Conservation (phyloP, 2,797 vertebrate species). For the Sebastes reedi region DNA sequence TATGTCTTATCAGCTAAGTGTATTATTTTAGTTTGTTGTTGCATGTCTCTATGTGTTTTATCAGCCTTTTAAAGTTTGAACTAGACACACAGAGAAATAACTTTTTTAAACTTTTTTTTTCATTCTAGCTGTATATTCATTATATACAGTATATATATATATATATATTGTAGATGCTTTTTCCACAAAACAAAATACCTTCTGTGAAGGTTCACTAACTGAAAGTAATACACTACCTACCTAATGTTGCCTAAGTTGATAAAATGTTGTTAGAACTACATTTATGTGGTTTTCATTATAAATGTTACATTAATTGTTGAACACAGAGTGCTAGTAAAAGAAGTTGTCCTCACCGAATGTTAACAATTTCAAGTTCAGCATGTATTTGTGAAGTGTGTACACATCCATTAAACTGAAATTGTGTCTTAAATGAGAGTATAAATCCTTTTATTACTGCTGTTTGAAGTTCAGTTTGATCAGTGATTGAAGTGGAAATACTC, state of each 20-base stretch:
- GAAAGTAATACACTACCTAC: constrained; percentile 63
- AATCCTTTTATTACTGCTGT: background rate
- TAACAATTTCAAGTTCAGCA: constrained; percentile 57
- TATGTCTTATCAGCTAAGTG: constrained; percentile 73
- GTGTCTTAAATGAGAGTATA: constrained; percentile 26
- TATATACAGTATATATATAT: no score
- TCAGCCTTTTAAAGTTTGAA: constrained; percentile 29
- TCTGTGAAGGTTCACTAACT: constrained; percentile 84
- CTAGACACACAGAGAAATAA: constrained; percentile 11
- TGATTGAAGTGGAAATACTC: no score
- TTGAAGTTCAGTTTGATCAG: background rate
- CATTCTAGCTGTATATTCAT: constrained; percentile 23
- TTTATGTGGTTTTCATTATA: constrained; percentile 29
- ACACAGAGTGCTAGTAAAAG: constrained; percentile 36
- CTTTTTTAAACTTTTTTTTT: constrained; percentile 26
- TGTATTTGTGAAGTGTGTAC: constrained; percentile 68
- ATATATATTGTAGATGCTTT: constrained; percentile 37
- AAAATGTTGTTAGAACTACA: constrained; percentile 10
- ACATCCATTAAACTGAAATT: constrained; percentile 66
- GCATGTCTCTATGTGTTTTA: constrained; percentile 51
- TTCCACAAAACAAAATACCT: constrained; percentile 70
- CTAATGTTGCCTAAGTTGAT: constrained; percentile 34
- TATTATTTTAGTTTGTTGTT: constrained; percentile 26
- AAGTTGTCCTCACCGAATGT: constrained; percentile 35
- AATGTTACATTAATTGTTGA: constrained; percentile 34